Percentiles rank a stretch among this genome's conserved stretches.
Evolutionary conservation across 37 sponge, comb jelly and placozoan species (phyloP).

Genomic region (Beroe forskalii): DNA sequence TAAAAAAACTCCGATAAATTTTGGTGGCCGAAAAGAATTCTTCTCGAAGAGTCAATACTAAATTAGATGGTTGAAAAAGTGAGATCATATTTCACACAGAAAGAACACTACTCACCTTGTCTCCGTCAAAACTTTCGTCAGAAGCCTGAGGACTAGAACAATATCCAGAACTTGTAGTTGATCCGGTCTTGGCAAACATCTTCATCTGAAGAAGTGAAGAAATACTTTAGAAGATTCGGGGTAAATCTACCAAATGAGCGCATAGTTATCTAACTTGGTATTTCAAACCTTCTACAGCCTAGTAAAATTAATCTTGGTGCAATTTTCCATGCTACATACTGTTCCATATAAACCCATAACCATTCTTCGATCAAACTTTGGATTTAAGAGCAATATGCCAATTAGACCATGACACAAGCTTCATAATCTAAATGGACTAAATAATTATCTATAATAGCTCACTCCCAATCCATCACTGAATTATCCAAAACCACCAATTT

Average conservation of each 20-base stretch:
- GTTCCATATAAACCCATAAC: background rate
- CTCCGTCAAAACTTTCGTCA: slow-evolving; percentile 60
- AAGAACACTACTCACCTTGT: slow-evolving; percentile 50
- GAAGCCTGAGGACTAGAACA: slow-evolving; percentile 58
- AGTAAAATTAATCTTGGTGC: background rate
- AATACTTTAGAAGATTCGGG: background rate
- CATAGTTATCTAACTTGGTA: background rate
- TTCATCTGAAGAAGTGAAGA: slow-evolving; percentile 7
- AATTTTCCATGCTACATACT: background rate
- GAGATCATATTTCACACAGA: too few relatives aligned
- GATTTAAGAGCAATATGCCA: too few relatives aligned
- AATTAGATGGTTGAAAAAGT: too few relatives aligned
- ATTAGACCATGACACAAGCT: too few relatives aligned
- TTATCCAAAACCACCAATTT: too few relatives aligned
- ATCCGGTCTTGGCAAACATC: slow-evolving; percentile 35
- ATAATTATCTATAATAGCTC: too few relatives aligned
- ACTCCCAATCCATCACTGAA: too few relatives aligned
- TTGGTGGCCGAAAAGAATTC: too few relatives aligned
- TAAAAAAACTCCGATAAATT: too few relatives aligned
- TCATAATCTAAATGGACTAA: too few relatives aligned
- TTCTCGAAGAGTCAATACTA: too few relatives aligned
- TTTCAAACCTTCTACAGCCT: background rate
- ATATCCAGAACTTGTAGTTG: slow-evolving; percentile 50
- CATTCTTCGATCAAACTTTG: too few relatives aligned
- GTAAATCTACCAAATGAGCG: background rate